Conservation (phyloP, 2,888 invertebrate species). For the Tetragonula carbonaria region DNA sequence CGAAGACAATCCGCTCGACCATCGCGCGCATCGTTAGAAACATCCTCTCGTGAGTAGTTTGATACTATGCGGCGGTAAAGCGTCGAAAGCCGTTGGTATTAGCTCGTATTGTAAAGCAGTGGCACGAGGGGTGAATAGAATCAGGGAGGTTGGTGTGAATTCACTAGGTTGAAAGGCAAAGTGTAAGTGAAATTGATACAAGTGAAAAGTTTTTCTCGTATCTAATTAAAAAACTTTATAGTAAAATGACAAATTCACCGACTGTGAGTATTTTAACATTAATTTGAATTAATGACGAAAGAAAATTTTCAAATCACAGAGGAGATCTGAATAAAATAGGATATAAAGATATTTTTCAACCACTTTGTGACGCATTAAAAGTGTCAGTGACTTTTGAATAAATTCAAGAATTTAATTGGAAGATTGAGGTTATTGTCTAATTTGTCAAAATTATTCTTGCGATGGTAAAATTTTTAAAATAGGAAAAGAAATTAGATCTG, state of each 20-base stretch:
- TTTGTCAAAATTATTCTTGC: background rate
- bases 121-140: background rate
- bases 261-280: background rate
- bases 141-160: background rate
- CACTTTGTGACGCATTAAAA: too few species aligned
- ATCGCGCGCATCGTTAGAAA: background rate
- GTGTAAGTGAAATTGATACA: background rate
- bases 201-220: background rate
- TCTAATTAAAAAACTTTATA: background rate
- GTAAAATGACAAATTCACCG: background rate
- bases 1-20: constrained; percentile 40
- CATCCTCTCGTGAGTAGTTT: background rate
- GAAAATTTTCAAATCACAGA: background rate
- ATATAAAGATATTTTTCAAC: background rate
- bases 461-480: too few species aligned
- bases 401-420: background rate
- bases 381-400: background rate
- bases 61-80: background rate
- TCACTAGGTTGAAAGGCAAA: background rate
- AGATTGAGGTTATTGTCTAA: background rate
- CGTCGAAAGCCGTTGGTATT: background rate
- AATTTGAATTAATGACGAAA: background rate
- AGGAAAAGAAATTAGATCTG: background rate
- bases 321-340: background rate
- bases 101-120: background rate